Percentiles rank a stretch among this genome's conserved stretches.
phyloP scores from a whole-genome alignment of 2,797 vertebrate genomes.

The Heterohyrax brucei region DNA sequence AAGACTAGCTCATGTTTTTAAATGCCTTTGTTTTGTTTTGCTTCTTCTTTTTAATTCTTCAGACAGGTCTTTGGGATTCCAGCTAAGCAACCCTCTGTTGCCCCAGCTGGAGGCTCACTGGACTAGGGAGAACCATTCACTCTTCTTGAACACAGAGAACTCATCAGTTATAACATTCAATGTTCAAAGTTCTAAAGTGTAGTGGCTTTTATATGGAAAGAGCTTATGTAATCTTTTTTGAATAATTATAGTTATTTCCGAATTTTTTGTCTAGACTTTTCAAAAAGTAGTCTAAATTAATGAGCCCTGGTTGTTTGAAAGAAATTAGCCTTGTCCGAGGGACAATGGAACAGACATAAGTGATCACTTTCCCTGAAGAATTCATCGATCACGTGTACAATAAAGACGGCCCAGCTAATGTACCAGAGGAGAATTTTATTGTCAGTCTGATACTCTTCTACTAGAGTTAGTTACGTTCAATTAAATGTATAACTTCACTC shows the following conservation, averaged over 20 bases:
- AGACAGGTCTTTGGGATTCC: neutral
- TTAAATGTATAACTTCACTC: slow-evolving; percentile 1
- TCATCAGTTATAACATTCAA: neutral
- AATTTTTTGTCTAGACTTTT: slow-evolving; percentile 55
- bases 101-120: neutral
- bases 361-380: slow-evolving; percentile 57
- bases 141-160: neutral
- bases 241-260: slow-evolving; percentile 57
- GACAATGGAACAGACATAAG: slow-evolving; percentile 65
- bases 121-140: neutral
- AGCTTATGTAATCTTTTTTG: neutral
- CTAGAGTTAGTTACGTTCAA: slow-evolving; percentile 17
- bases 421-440: slow-evolving; percentile 57
- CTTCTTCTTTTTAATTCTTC: neutral
- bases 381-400: slow-evolving; percentile 32
- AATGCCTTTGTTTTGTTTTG: neutral
- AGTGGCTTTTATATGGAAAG: slow-evolving; percentile 24
- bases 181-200: slow-evolving; percentile 6
- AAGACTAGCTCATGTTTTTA: neutral
- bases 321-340: slow-evolving; percentile 66
- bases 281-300: slow-evolving; percentile 72
- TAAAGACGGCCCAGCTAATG: slow-evolving; percentile 40
- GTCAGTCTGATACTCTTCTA: neutral
- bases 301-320: slow-evolving; percentile 67
- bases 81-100: neutral